phyloP scores from a whole-genome alignment of 1,140 invertebrate species.

The Aplysia californica region DNA sequence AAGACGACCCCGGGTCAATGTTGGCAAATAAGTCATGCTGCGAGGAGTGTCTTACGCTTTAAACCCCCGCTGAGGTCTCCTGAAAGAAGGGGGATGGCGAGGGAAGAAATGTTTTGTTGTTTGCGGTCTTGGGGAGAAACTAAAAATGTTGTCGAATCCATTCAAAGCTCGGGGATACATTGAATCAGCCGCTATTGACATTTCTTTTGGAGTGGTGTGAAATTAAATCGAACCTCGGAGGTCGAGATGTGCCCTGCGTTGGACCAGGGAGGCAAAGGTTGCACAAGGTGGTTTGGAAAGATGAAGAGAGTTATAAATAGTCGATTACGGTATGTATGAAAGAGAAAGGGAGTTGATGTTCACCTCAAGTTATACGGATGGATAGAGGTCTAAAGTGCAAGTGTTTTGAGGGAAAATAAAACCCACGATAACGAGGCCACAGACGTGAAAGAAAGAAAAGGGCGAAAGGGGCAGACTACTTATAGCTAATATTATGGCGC shows the following conservation, averaged over 20 bases:
- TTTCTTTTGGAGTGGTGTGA: neutral
- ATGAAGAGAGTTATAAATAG: neutral
- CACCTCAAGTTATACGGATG: neutral
- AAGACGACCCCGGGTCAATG: slow-evolving; percentile 5
- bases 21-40: slow-evolving; percentile 13
- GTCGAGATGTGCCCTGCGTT: no score
- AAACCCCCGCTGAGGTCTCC: neutral
- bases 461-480: no score
- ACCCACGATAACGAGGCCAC: no score
- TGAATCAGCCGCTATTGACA: slow-evolving; percentile 6
- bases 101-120: slow-evolving; percentile 5
- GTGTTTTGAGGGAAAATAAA: no score
- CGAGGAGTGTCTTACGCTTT: neutral
- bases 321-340: neutral
- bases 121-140: neutral
- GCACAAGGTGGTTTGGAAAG: neutral
- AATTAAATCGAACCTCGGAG: slow-evolving; percentile 10
- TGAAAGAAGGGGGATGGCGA: neutral
- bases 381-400: no score
- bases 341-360: neutral
- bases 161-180: no score
- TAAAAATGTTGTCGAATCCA: neutral
- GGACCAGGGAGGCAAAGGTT: neutral
- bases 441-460: no score
- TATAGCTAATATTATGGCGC: no score